Evolutionary conservation across 2,113 vertebrate genomes (phyloP).

Genomic region (Prinia subflava): DNA sequence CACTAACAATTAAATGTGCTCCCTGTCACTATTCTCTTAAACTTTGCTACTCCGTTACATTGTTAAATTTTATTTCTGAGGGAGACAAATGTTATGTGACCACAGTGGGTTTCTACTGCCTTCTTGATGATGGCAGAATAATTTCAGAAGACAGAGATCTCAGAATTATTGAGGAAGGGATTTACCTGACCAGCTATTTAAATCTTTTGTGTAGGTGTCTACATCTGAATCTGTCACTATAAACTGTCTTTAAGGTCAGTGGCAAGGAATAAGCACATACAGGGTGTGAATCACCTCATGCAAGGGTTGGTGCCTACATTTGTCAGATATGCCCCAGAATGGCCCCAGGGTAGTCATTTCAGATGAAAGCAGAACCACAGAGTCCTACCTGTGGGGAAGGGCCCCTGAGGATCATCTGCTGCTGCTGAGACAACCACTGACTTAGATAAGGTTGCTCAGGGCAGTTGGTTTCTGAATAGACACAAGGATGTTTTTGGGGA

Average conservation of each 20-base stretch:
- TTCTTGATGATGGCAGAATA: background rate
- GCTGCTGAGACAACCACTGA: background rate
- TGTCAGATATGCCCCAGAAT: background rate
- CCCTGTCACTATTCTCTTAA: background rate
- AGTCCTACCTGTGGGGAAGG: background rate
- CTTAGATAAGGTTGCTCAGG: background rate
- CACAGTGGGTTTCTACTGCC: background rate
- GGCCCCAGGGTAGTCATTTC: accelerated
- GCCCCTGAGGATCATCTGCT: background rate
- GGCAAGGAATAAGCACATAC: background rate
- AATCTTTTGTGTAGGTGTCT: background rate
- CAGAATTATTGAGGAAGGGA: background rate
- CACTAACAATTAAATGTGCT: background rate
- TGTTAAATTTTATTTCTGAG: background rate
- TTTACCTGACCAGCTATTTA: background rate
- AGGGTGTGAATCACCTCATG: background rate
- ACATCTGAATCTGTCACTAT: background rate
- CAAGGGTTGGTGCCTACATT: background rate
- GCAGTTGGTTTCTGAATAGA: background rate
- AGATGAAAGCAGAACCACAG: background rate
- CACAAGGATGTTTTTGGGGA: background rate
- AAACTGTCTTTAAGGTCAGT: background rate
- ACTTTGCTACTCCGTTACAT: background rate
- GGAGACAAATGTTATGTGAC: background rate
- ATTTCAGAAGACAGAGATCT: background rate